Evolutionary conservation across 2,888 invertebrate genomes (phyloP).

Genomic region (Drosophila neonasuta): DNA sequence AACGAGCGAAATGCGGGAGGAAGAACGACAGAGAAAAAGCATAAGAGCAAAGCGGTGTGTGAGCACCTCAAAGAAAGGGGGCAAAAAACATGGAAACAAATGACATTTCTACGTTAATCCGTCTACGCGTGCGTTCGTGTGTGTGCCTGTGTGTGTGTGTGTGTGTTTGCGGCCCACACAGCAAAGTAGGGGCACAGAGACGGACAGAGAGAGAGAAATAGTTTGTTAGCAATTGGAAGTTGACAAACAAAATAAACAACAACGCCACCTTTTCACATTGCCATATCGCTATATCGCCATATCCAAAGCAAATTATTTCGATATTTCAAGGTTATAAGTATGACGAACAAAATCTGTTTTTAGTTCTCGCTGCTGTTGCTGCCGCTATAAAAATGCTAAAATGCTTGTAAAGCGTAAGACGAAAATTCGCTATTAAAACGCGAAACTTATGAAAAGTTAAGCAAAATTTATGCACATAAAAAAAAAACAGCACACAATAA

Average conservation of each 20-base stretch:
- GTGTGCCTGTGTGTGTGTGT: neutral
- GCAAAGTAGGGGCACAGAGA: neutral
- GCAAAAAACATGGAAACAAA: constrained; percentile 40
- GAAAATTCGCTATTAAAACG: constrained; percentile 21
- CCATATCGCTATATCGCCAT: constrained; percentile 45
- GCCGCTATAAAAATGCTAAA: constrained; percentile 48
- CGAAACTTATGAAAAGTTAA: constrained; percentile 40
- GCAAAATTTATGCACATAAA: constrained; percentile 29
- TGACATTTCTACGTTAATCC: constrained; percentile 48
- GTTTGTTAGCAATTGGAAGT: constrained; percentile 22
- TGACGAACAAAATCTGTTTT: constrained; percentile 68
- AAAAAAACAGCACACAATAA: constrained; percentile 8
- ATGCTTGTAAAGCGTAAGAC: constrained; percentile 37
- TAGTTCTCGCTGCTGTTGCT: constrained; percentile 50
- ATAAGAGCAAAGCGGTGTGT: neutral
- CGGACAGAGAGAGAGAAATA: neutral
- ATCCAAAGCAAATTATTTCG: constrained; percentile 60
- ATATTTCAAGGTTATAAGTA: constrained; percentile 67
- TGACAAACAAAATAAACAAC: constrained; percentile 34
- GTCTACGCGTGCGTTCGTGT: neutral
- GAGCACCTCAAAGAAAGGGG: constrained; percentile 33
- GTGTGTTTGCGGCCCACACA: constrained; percentile 22
- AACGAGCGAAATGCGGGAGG: constrained; percentile 2
- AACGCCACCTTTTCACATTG: constrained; percentile 44
- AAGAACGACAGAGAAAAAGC: neutral